Conservation (phyloP, 2,888 invertebrate genomes). For the Empis livida region DNA sequence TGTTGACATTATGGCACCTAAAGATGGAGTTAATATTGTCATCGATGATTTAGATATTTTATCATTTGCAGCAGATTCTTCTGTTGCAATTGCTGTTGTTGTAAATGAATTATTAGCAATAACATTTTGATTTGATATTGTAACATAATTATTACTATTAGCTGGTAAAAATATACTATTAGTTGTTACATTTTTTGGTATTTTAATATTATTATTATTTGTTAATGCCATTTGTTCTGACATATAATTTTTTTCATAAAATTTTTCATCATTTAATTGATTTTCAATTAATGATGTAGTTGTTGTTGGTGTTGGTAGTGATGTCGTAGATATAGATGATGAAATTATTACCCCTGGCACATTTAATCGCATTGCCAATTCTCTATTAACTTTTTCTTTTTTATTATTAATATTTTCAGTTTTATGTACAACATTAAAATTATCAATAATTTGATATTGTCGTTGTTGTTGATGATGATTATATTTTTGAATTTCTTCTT, state of each 20-base stretch:
- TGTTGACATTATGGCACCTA: conserved; percentile 15
- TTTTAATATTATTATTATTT: background rate
- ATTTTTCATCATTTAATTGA: too few relatives aligned
- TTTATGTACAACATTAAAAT: too few relatives aligned
- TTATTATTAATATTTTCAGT: too few relatives aligned
- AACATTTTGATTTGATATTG: background rate
- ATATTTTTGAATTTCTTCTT: too few relatives aligned
- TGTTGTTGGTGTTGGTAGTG: background rate
- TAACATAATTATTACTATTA: background rate
- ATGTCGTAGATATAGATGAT: too few relatives aligned
- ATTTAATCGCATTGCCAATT: background rate
- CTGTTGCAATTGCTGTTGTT: background rate
- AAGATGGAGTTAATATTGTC: background rate
- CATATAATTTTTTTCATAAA: too few relatives aligned
- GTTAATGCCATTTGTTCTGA: background rate
- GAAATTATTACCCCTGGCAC: background rate
- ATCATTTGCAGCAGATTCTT: background rate
- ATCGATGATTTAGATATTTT: background rate
- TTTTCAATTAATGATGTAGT: too few relatives aligned
- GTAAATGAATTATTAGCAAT: background rate
- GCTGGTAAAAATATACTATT: background rate
- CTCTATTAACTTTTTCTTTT: background rate
- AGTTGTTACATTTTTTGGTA: background rate
- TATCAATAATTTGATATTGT: too few relatives aligned
- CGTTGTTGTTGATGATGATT: too few relatives aligned